Percentiles rank a stretch among this genome's conserved stretches.
phyloP scores from a whole-genome alignment of 2,113 vertebrate species.

The Dolichallabes microphthalmus region DNA sequence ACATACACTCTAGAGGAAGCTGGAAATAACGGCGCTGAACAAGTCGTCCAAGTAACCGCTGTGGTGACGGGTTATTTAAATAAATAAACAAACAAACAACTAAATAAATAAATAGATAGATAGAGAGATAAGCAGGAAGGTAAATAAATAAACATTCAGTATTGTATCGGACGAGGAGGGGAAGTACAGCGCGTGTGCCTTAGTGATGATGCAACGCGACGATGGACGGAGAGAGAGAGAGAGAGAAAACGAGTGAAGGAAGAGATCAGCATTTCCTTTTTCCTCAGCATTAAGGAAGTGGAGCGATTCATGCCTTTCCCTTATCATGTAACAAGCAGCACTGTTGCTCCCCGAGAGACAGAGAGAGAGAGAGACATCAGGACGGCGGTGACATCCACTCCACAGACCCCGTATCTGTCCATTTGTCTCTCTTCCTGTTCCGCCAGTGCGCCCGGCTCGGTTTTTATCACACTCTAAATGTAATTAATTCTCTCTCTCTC shows the following conservation, averaged over 20 bases:
- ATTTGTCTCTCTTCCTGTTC: constrained; percentile 66
- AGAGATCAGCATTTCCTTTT: neutral
- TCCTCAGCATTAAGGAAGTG: neutral
- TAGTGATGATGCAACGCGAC: neutral
- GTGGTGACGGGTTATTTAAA: neutral
- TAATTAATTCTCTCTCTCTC: constrained; percentile 56
- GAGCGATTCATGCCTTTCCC: constrained; percentile 46
- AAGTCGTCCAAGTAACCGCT: neutral
- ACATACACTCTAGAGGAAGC: neutral
- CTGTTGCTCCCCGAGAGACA: constrained; percentile 51
- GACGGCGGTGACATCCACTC: constrained; percentile 52
- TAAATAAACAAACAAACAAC: neutral
- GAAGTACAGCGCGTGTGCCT: neutral
- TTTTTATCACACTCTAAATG: constrained; percentile 66
- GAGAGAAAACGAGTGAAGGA: neutral
- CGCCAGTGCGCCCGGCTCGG: constrained; percentile 48
- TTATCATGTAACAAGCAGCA: constrained; percentile 66
- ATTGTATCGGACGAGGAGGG: neutral
- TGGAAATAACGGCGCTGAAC: neutral
- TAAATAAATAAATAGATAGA: no score
- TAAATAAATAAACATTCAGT: neutral
- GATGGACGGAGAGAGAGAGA: neutral
- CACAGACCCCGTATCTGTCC: constrained; percentile 58
- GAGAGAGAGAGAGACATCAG: constrained; percentile 31
- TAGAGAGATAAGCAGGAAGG: no score